Evolutionary conservation across 2,888 invertebrate genomes (phyloP), one percentile per base, ranked within the genome.

Genomic region (Apodemia zela): DNA sequence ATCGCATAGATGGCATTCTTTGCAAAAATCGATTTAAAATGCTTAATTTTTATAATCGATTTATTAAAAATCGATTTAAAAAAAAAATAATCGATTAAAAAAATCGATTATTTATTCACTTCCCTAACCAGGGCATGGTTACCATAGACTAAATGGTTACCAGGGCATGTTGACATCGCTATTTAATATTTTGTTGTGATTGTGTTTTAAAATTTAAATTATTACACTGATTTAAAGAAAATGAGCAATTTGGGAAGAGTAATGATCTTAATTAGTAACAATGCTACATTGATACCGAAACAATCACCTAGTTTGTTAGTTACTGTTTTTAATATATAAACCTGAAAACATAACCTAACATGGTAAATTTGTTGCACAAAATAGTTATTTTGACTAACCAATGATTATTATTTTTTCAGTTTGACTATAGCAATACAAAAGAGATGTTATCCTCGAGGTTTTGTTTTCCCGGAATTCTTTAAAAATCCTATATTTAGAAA

Each of bases 401-500:
- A 42, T 38, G 42, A 61, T 45, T 51, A 13, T 29, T 35, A 63
- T 49, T 75, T 38, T 33, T 79, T 54, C 68, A 87, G 87, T 65
- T 68, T 70, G 61, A 62, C 72, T 58, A 65, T 68, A 11, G 21
- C 71, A 54, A 35, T 70, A 45, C 80, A 78, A 65, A 72, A 64
- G 62, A 77, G 83, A 67, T 69, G 70, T 61, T 89, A 88, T 75
- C 72, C 86, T 60, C 75, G 78, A 65, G 74, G 80, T 3, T 87
- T 85, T 11, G 78, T 78, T 70, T 89, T 88, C 69, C 87, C 88
- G 7, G 86, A 85, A 57, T 90, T 74, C 71, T 90, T 82, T 65
- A 81, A 87, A 75, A 91, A 92, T 69, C 97, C 97, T 8, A 82
- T 95, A 61, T 95, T 93, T 72, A 93, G 93, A 65, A 95, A 94